These are phyloP conservation scores for Prunella fulvescens DNA, from an alignment of 2,113 vertebrate species.

Conservation along the genomic window DNA sequence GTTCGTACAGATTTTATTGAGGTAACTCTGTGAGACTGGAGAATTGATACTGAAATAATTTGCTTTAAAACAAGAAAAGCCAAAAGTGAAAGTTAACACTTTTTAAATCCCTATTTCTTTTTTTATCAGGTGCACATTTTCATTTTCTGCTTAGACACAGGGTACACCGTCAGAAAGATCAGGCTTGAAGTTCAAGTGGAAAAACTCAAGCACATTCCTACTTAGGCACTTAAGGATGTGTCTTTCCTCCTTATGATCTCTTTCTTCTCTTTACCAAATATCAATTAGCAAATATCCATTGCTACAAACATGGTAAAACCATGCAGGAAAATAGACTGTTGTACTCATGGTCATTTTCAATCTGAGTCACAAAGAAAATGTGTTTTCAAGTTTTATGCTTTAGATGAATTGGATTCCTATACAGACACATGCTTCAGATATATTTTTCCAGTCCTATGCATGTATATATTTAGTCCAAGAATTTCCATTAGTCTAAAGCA, in stretches of 20 bases:
- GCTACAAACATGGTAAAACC: background rate
- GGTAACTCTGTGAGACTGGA: background rate
- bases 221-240: slow-evolving; percentile 17
- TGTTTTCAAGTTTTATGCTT: background rate
- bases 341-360: background rate
- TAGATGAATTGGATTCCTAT: background rate
- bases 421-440: slow-evolving; percentile 1
- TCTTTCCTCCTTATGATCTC: background rate
- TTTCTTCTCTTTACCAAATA: slow-evolving; percentile 26
- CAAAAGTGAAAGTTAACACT: background rate
- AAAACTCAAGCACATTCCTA: slow-evolving; percentile 3
- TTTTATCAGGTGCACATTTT: slow-evolving; percentile 12
- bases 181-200: background rate
- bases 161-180: background rate
- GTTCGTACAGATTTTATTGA: slow-evolving; percentile 14
- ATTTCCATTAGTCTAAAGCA: slow-evolving; percentile 43
- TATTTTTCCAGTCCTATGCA: slow-evolving; percentile 46
- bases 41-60: background rate
- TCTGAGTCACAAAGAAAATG: background rate
- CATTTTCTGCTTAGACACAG: background rate
- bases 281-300: background rate
- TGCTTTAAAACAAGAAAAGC: background rate
- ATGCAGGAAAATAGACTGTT: background rate
- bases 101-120: background rate
- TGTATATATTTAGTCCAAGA: slow-evolving; percentile 39